Evolutionary conservation across 2,113 vertebrate species (phyloP), one percentile per base, ranked within the genome.

Genomic region (Nicator chloris): DNA sequence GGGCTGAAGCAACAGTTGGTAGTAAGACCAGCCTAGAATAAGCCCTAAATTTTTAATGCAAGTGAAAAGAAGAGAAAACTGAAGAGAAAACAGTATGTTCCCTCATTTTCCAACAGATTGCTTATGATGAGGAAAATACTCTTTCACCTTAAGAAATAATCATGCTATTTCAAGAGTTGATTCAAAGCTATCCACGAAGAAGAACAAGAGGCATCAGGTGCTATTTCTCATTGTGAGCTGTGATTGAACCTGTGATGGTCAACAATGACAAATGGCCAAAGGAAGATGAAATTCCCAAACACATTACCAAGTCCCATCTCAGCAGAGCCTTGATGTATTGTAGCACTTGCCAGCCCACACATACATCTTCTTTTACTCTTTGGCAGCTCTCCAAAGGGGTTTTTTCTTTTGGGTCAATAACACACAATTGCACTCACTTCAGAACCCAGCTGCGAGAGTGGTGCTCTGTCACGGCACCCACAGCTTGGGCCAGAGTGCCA

Each of bases 101-200:
- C 51, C 33, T 77, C 47, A 49, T 93, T 94, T 96, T 86, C 63
- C 30, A 81, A 37, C 21, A 44, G 23, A 83, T 86, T 81, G 68
- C 51, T 82, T 63, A 50, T 40, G 51, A 87, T 53, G 75, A 82
- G 19, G 79, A 83, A 83, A 92, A 78, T 51, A 66, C 2, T 35
- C n/a, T 85, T 93, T 93, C 72, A 50, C 26, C 66, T 56, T 73
- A 85, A 83, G 59, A 92, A 94, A 88, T 75, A 93, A 92, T 54
- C 33, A 26, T 0, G 0, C 31, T 63, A 33, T 78, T 79, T 79
- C 57, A 69, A 71, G 60, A 63, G 35, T 45, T 10, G 0, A 47
- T 93, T 91, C 69, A 90, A 92, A 93, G 63, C 60, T 68, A 35
- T 39, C 28, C 33, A 54, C 0, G 1, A 68, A 37, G 44, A 86